A percentile compares a stretch with the other conserved stretches of the same genome.
Evolutionary conservation across 2,888 invertebrate species (phyloP).

Genomic region (Allygus modestus): DNA sequence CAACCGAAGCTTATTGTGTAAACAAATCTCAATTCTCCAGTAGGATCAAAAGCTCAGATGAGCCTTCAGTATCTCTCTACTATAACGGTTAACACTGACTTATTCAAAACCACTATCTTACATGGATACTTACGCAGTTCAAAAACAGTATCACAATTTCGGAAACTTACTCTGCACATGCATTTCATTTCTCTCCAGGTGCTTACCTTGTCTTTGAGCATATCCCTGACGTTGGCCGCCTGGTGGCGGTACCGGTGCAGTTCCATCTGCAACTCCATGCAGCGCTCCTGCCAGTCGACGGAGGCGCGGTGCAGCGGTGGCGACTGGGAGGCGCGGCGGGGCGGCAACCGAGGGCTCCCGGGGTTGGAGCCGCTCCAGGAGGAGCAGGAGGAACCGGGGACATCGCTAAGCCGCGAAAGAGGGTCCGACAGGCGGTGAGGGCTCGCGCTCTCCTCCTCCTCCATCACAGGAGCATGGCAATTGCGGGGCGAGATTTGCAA

Average conservation of each 20-base stretch:
- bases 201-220: conserved; percentile 92
- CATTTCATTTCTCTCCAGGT: no score
- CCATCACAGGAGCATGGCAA: conserved; percentile 13
- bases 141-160: no score
- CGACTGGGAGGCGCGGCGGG: conserved; percentile 74
- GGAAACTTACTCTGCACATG: no score
- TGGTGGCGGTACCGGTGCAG: conserved; percentile 91
- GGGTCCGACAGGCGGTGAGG: conserved; percentile 80
- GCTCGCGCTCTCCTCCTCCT: conserved; percentile 36
- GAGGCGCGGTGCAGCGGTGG: conserved; percentile 70
- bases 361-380: conserved; percentile 74
- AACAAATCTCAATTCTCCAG: no score
- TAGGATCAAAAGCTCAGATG: no score
- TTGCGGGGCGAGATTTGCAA: not conserved
- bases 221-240: conserved; percentile 90
- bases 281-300: conserved; percentile 93
- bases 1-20: no score
- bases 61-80: no score
- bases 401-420: conserved; percentile 84
- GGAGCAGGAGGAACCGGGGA: conserved; percentile 76
- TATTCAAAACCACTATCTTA: no score
- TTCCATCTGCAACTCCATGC: conserved; percentile 90
- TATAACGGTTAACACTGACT: no score
- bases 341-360: conserved; percentile 78
- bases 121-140: no score